phyloP scores from a whole-genome alignment of 2,113 vertebrate genomes.

The Anhinga rufa region DNA sequence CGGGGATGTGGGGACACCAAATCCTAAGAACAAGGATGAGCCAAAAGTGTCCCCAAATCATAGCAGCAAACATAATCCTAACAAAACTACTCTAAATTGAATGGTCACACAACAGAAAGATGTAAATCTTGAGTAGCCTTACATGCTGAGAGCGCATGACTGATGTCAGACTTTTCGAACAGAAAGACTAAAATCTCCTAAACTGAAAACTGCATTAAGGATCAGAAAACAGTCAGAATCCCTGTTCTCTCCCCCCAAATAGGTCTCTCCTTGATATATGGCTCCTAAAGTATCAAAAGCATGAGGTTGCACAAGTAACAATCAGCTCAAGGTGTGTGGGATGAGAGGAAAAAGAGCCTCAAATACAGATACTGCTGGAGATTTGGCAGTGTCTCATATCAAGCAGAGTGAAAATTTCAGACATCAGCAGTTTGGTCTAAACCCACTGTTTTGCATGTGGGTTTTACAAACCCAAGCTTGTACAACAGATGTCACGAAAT shows the following conservation, averaged over 20 bases:
- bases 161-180: background rate
- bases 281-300: background rate
- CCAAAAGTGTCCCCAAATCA: background rate
- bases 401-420: slow-evolving; percentile 36
- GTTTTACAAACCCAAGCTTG: slow-evolving; percentile 33
- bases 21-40: background rate
- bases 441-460: slow-evolving; percentile 7
- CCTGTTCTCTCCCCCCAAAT: background rate
- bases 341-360: background rate
- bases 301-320: background rate
- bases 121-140: background rate
- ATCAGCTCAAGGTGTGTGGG: slow-evolving; percentile 15
- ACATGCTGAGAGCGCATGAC: background rate
- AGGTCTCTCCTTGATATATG: background rate
- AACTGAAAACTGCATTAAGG: background rate
- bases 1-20: rapidly evolving
- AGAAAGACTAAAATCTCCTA: background rate
- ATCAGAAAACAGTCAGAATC: background rate
- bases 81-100: background rate
- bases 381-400: background rate
- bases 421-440: slow-evolving; percentile 34
- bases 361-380: background rate
- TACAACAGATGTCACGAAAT: slow-evolving; percentile 37
- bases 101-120: background rate
- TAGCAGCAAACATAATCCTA: background rate